Conservation (phyloP, 2,888 invertebrate species). For the Tenthredo livida region DNA sequence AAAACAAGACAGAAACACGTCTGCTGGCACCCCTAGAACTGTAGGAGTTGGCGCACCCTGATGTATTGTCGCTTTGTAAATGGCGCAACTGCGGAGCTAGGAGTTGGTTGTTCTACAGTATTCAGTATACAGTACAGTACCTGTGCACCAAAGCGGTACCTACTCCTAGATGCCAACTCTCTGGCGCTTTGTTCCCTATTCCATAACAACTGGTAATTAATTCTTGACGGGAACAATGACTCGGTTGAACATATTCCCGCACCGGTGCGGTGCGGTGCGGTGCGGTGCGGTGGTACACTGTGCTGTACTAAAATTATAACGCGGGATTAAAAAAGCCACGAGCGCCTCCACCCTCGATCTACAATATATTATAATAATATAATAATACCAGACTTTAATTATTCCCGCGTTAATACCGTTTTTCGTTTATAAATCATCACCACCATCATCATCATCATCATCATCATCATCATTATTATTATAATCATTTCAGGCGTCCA, state of each 20-base stretch:
- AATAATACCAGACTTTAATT: not conserved
- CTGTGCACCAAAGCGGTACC: conserved; percentile 51
- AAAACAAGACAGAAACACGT: conserved; percentile 20
- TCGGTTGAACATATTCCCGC: conserved; percentile 4
- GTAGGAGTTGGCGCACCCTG: conserved; percentile 32
- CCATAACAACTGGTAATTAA: conserved; percentile 75
- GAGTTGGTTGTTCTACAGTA: conserved; percentile 40
- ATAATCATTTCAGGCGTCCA: conserved; percentile 86
- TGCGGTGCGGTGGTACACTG: not conserved
- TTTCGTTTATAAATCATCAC: not conserved
- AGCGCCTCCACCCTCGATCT: not conserved
- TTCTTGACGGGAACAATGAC: conserved; percentile 70
- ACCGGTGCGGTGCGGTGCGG: too few species aligned
- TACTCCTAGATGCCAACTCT: conserved; percentile 67
- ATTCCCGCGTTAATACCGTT: not conserved
- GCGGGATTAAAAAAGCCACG: not conserved
- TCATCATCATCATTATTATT: not conserved
- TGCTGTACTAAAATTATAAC: not conserved
- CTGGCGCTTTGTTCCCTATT: conserved; percentile 68
- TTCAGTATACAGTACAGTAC: conserved; percentile 16
- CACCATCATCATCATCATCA: too few species aligned
- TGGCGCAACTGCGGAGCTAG: conserved; percentile 42
- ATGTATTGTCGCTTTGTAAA: conserved; percentile 46
- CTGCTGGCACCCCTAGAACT: not conserved
- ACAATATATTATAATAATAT: not conserved